phyloP scores from a whole-genome alignment of 2,113 vertebrate genomes.

The Perca schrenkii region DNA sequence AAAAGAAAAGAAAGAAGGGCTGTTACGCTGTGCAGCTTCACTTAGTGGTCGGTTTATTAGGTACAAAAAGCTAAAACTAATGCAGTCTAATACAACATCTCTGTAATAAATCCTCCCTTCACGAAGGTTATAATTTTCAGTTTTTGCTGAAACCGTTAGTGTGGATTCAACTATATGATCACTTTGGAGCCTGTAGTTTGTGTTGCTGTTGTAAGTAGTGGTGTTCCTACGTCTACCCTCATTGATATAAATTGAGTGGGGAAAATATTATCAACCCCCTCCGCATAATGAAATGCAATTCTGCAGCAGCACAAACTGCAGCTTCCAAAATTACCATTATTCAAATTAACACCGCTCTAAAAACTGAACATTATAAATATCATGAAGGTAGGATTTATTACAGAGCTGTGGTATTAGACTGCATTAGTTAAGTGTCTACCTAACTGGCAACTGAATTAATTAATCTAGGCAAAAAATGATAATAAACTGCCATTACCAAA shows the following conservation, averaged over 20 bases:
- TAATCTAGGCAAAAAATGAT: neutral
- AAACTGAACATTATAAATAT: neutral
- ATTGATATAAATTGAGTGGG: neutral
- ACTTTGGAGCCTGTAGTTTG: neutral
- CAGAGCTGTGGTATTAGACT: neutral
- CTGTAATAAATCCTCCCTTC: neutral
- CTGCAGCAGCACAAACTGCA: neutral
- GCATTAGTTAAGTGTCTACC: neutral
- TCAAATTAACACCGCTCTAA: neutral
- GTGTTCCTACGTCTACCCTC: neutral
- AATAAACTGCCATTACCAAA: neutral
- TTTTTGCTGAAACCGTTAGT: neutral
- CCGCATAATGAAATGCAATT: neutral
- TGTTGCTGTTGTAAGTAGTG: neutral
- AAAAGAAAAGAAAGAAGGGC: neutral
- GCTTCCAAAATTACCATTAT: neutral
- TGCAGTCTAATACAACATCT: neutral
- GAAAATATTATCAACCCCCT: neutral
- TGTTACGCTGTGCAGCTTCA: too few species aligned
- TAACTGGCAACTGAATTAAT: neutral
- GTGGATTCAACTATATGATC: neutral
- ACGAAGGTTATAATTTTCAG: neutral
- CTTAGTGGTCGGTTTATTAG: neutral
- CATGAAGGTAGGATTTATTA: neutral
- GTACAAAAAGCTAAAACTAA: neutral